Evolutionary conservation across 2,888 invertebrate genomes (phyloP), one percentile per base, ranked within the genome.

Genomic region (Trachelus iudaicus): DNA sequence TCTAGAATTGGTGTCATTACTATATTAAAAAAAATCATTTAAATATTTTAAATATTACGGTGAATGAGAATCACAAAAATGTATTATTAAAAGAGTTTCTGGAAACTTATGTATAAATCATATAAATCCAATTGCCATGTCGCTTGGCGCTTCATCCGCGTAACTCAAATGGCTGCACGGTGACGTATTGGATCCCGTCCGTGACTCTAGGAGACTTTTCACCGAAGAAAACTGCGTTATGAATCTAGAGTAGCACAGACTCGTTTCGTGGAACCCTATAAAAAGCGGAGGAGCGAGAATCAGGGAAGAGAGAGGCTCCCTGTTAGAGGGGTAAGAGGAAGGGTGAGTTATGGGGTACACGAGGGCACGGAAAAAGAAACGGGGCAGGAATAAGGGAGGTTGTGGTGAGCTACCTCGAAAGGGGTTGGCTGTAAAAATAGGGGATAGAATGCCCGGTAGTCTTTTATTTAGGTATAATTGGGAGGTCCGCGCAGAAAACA

Each of bases 401-500:
- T 56, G 40, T 23, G 40, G 40, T 56, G 40, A 56, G 40, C 40
- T 56, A 9, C 40, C 40, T 56, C 71, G 31, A 71, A 71, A 31
- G 71, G 71, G 31, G 71, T 34, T 34, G 71, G 71, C 31, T 71
- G 31, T 71, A 71, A 71, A 33, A 71, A 33, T n/a, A 31, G 34
- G 71, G 71, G 71, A 15, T 71, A 33, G 71, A 71, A 71, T 33
- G 31, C 69, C 34, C 68, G 31, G 75, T 71, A 33, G 73, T 74
- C 85, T 86, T 88, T 89, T 87, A 86, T 88, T 85, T 86, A 80
- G 80, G 80, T 85, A 86, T 87, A 87, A 89, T 89, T 86, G 85
- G 82, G 86, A 85, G 83, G 84, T 80, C 82, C 81, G 80, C 80
- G 82, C 76, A 68, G 81, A 83, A 83, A 86, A 86, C 85, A 88